A percentile compares a stretch with the other conserved stretches of the same genome.
phyloP scores from a whole-genome alignment of 37 sponge, comb jelly and placozoan genomes.

The Oscarella lobularis region DNA sequence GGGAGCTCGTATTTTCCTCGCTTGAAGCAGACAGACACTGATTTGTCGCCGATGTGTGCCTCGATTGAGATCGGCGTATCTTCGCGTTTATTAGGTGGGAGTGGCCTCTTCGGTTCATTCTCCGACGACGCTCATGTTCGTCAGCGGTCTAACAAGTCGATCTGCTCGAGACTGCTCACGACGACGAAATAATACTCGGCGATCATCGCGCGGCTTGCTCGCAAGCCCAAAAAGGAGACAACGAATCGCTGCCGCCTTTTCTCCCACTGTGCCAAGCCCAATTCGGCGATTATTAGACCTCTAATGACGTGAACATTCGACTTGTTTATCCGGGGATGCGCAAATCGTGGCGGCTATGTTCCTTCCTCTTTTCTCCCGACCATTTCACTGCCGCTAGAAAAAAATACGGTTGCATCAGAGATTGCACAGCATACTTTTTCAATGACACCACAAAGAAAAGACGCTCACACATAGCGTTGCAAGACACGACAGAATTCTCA shows the following conservation, averaged over 20 bases:
- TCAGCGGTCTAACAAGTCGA: slow-evolving; percentile 35
- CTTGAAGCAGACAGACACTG: slow-evolving; percentile 50
- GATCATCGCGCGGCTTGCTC: background rate
- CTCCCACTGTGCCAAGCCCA: too few species aligned
- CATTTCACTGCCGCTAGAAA: too few species aligned
- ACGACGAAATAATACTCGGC: slow-evolving; percentile 69
- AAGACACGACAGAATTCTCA: too few species aligned
- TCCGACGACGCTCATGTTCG: slow-evolving; percentile 43
- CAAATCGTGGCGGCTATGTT: slow-evolving; percentile 96
- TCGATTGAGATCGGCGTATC: slow-evolving; percentile 36
- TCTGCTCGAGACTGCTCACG: slow-evolving; percentile 26
- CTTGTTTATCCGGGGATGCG: slow-evolving; percentile 46
- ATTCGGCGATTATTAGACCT: too few species aligned
- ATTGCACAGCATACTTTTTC: too few species aligned
- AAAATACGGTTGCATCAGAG: too few species aligned
- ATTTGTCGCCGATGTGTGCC: slow-evolving; percentile 10
- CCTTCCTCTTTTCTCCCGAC: too few species aligned
- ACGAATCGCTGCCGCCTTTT: too few species aligned
- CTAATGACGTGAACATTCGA: too few species aligned
- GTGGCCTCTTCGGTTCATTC: slow-evolving; percentile 27
- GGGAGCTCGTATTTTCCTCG: slow-evolving; percentile 42
- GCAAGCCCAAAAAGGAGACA: too few species aligned
- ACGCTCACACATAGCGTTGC: too few species aligned
- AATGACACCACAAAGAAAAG: too few species aligned
- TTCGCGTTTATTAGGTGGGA: slow-evolving; percentile 47